Base-by-base conservation (phyloP, 1,140 invertebrate species). In the Maniola jurtina region DNA sequence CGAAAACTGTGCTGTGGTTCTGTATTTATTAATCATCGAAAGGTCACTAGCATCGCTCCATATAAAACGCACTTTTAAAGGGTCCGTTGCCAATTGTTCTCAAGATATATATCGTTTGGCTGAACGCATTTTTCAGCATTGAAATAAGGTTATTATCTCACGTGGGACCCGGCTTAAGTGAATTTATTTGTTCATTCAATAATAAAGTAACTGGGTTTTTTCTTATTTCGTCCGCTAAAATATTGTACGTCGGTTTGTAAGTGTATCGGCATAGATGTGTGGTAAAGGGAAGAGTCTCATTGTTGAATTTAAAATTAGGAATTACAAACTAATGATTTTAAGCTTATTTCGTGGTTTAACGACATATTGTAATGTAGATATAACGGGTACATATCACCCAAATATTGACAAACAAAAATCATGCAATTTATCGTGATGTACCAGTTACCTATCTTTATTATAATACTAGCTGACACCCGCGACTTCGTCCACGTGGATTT, bases 171-270 rank as follows among this genome's bases (percentile, higher is more conserved):
- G 75, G 68, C 70, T 82, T 79, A 84, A 84, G 75, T 80, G 74
- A 84, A 86, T 86, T 86, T 86, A 86, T 86, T 73, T 68, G 80
- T 78, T 73, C 82, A 80, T 84, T 81, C 81, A 79, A 74, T 79
- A 75, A 83, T 86, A 86, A 86, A 84, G 77, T 79, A 76, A 66
- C 62, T 45, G 63, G 58, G 66, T 76, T 76, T 75, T 77, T 79
- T 82, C 75, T 81, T 77, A 70, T 81, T 77, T 73, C 72, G 64
- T 70, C 66, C 67, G 68, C 69, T 80, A 77, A 85, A 79, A 80
- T 83, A 82, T 82, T 76, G 79, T 73, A 68, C 70, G 63, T 71
- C 67, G 72, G 73, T 76, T 75, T 66, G 76, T 81, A 85, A 77
- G 75, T 85, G 78, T 85, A 85, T 67, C 83, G 76, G 42, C 73